phyloP scores from a whole-genome alignment of 2,113 vertebrate species.

The Hiodon tergisus region DNA sequence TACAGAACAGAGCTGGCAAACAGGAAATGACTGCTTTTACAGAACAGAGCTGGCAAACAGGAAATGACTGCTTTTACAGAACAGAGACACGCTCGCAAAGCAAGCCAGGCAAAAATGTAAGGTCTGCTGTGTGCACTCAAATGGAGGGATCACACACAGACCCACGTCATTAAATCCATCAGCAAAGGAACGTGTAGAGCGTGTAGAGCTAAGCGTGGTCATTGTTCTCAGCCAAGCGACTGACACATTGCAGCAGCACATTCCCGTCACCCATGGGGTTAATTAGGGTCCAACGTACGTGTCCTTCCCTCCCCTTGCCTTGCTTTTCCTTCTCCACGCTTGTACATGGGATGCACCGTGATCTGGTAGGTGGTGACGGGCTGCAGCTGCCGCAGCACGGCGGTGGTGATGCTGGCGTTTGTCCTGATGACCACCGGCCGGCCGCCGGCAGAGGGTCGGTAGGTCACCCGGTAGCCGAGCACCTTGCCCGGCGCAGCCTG shows the following conservation, averaged over 20 bases:
- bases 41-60: not conserved
- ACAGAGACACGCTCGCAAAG: no score
- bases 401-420: constrained; percentile 59
- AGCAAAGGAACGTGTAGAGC: not conserved
- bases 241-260: constrained; percentile 9
- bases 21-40: not conserved
- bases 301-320: constrained; percentile 94
- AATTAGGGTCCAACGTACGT: constrained; percentile 74
- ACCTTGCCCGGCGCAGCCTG: constrained; percentile 76
- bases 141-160: no score
- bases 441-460: constrained; percentile 64
- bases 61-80: not conserved
- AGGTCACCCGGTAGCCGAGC: constrained; percentile 76
- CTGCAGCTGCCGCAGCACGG: constrained; percentile 74
- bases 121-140: no score
- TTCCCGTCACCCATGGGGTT: constrained; percentile 47
- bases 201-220: not conserved
- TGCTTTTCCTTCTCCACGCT: constrained; percentile 81
- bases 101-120: no score
- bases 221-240: not conserved
- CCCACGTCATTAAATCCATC: no score
- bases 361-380: constrained; percentile 77
- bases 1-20: not conserved
- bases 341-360: constrained; percentile 81
- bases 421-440: constrained; percentile 71